These are phyloP conservation scores for Drosophila flavopinicola DNA, from an alignment of 2,888 invertebrate genomes.

Conservation along the genomic window DNA sequence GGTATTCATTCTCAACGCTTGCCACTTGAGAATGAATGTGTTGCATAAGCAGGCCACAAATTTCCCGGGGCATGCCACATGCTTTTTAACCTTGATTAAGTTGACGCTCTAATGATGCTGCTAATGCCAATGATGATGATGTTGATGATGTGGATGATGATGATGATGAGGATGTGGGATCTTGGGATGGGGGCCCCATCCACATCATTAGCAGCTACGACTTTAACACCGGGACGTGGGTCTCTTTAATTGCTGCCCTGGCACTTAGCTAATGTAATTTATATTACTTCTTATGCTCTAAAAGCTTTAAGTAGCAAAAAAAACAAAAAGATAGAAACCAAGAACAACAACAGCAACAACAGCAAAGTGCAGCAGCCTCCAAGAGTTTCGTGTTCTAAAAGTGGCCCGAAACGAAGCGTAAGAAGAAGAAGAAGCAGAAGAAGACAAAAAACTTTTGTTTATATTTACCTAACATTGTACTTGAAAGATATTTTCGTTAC, in stretches of 20 bases:
- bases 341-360: slow-evolving; percentile 31
- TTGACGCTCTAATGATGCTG: slow-evolving; percentile 75
- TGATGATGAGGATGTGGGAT: slow-evolving; percentile 21
- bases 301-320: slow-evolving; percentile 79
- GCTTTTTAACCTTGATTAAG: slow-evolving; percentile 75
- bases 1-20: slow-evolving; percentile 16
- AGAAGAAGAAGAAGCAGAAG: background rate
- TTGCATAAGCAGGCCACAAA: slow-evolving; percentile 41
- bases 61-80: slow-evolving; percentile 49
- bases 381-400: slow-evolving; percentile 13
- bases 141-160: slow-evolving; percentile 38
- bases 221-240: slow-evolving; percentile 8
- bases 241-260: slow-evolving; percentile 70
- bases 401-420: slow-evolving; percentile 21
- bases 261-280: slow-evolving; percentile 78
- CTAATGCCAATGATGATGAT: slow-evolving; percentile 55
- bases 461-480: slow-evolving; percentile 82
- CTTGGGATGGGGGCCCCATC: slow-evolving; percentile 14
- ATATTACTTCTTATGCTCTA: slow-evolving; percentile 76
- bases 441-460: slow-evolving; percentile 68
- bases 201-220: slow-evolving; percentile 66
- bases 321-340: slow-evolving; percentile 24
- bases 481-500: slow-evolving; percentile 78
- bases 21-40: slow-evolving; percentile 43
- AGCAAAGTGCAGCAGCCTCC: slow-evolving; percentile 62